Percentiles rank a stretch among this genome's conserved stretches.
phyloP scores from a whole-genome alignment of 2,113 vertebrate genomes.

The Motacilla tschutschensis region DNA sequence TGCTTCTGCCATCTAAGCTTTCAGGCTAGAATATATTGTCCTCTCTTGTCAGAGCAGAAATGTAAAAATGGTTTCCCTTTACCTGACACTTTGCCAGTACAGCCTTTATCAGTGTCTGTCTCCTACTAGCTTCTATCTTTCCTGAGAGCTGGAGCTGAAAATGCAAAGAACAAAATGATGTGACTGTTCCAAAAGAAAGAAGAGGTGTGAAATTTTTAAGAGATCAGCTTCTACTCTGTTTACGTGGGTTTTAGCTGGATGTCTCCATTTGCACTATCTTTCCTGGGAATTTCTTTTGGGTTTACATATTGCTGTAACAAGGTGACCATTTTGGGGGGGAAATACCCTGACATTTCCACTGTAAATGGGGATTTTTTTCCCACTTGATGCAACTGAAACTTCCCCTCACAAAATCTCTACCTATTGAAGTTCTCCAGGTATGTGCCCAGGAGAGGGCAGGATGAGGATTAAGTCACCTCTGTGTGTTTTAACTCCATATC shows the following conservation, averaged over 20 bases:
- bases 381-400: background rate
- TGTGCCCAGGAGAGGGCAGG: background rate
- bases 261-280: background rate
- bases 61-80: slow-evolving; percentile 46
- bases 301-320: background rate
- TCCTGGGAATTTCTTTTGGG: background rate
- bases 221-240: background rate
- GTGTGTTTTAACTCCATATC: background rate
- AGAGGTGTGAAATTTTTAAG: slow-evolving; percentile 22
- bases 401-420: background rate
- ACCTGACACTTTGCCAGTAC: slow-evolving; percentile 22
- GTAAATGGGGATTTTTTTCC: background rate
- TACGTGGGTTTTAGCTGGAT: background rate
- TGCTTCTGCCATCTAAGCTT: slow-evolving; percentile 41
- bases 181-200: slow-evolving; percentile 27
- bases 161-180: background rate
- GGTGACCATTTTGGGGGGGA: background rate
- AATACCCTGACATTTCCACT: background rate
- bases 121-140: slow-evolving; percentile 42
- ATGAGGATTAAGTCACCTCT: background rate
- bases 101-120: slow-evolving; percentile 38
- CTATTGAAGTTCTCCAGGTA: background rate
- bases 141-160: slow-evolving; percentile 1
- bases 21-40: slow-evolving; percentile 44
- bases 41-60: slow-evolving; percentile 35